Base-by-base conservation (phyloP, 2,113 vertebrate genomes). In the Anhinga anhinga region DNA sequence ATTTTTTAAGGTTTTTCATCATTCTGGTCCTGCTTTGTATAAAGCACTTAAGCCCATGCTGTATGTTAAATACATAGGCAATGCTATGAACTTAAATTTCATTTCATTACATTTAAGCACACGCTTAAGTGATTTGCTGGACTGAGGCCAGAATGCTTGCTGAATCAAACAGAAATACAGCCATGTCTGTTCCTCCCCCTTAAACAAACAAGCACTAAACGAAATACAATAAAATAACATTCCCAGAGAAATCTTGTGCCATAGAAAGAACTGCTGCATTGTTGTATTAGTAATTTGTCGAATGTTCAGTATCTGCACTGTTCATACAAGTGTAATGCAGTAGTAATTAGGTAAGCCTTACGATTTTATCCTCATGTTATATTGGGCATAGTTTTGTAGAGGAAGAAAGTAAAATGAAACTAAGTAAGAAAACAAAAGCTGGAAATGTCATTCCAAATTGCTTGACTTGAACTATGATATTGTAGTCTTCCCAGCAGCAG, bases 211-310 rank as follows among this genome's bases (percentile, higher is more conserved):
- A 93, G 79, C 27, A 84, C 56, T 88, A 95, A 97, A 94, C 90
- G 79, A 94, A 96, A 96, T 92, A 95, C 85, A 96, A 94, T 96
- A 91, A 97, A 97, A 97, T 92, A 96, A 95, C 94, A 96, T 97
- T 96, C 93, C 76, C 93, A 96, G 95, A 96, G 85, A 96, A 97
- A 88, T 94, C 45, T 59, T 87, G 65, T 70, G n/a, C 76, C 34
- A 36, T 56, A 84, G 82, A 93, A 95, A 96, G 78, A 90, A 93
- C 59, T 88, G 71, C 65, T 86, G 59, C 52, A 83, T 56, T 96
- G 85, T 76, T 92, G 38, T 70, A 49, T 88, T 76, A 95, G 72
- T 63, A 78, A 88, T 93, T 88, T 86, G 72, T 63, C 71, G 83
- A 47, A 90, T 78, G 50, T 53, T 95, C 65, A 58, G 52, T 79